phyloP scores from a whole-genome alignment of 2,797 vertebrate genomes.

The Crax fasciolata region DNA sequence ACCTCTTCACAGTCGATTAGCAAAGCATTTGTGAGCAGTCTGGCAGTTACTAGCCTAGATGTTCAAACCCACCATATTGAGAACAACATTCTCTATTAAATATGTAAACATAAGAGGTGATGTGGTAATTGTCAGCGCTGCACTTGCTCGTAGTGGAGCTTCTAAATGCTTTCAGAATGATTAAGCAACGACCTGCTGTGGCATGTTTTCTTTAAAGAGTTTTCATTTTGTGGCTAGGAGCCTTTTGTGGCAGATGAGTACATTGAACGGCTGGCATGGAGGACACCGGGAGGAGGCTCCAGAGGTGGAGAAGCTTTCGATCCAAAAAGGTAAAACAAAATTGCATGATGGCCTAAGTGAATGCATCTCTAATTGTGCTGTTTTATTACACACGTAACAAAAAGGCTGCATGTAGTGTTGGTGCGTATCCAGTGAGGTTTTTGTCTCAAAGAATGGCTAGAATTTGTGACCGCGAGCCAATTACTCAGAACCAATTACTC shows the following conservation, averaged over 20 bases:
- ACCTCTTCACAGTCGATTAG: not conserved
- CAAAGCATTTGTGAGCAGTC: not conserved
- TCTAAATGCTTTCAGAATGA: not conserved
- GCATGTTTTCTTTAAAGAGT: slow-evolving; percentile 30
- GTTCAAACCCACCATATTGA: not conserved
- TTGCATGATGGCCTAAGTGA: not conserved
- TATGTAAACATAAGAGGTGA: not conserved
- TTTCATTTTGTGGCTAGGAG: slow-evolving; percentile 87
- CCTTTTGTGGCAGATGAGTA: slow-evolving; percentile 99
- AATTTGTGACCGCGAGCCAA: slow-evolving; percentile 5
- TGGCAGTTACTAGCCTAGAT: not conserved
- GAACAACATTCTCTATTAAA: not conserved
- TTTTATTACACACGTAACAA: not conserved
- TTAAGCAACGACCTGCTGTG: slow-evolving; percentile 51
- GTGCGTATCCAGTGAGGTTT: slow-evolving; percentile 7
- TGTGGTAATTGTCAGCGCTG: not conserved
- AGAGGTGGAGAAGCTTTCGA: slow-evolving; percentile 98
- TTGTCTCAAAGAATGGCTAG: slow-evolving; percentile 1
- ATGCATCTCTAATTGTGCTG: not conserved
- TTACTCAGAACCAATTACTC: slow-evolving; percentile 7
- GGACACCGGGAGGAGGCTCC: slow-evolving; percentile 97
- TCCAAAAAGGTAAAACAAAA: slow-evolving; percentile 92
- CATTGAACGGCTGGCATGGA: slow-evolving; percentile 97
- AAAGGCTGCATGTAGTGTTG: not conserved
- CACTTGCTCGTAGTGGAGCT: slow-evolving; percentile 15